Conservation (phyloP, 2,113 vertebrate species). For the Poeciliopsis occidentalis region DNA sequence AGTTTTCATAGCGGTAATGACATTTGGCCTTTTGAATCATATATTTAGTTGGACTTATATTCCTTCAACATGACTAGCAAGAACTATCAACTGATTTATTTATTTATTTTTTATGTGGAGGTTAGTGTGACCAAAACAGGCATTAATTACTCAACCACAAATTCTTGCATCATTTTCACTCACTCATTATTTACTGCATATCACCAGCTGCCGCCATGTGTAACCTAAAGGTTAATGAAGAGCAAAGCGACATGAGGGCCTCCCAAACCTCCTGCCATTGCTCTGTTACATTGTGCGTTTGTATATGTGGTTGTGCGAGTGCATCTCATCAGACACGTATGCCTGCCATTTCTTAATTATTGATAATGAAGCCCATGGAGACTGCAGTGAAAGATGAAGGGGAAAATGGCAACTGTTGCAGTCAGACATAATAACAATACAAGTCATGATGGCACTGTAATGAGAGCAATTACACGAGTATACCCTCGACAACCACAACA, state of each 20-base stretch:
- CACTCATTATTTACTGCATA: conserved; percentile 62
- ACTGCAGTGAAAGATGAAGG: conserved; percentile 61
- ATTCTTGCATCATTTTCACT: conserved; percentile 41
- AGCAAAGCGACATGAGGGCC: conserved; percentile 50
- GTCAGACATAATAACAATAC: conserved; percentile 68
- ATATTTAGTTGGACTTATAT: conserved; percentile 40
- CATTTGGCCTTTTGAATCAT: too few species aligned
- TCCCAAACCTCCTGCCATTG: conserved; percentile 44
- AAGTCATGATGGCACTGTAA: conserved; percentile 58
- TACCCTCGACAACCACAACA: conserved; percentile 57
- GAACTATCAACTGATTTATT: conserved; percentile 35
- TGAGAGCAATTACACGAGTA: conserved; percentile 61
- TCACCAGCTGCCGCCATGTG: conserved; percentile 63
- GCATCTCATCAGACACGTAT: conserved; percentile 51
- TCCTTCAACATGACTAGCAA: conserved; percentile 19
- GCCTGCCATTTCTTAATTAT: conserved; percentile 79
- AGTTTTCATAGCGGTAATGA: too few species aligned
- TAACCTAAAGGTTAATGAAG: conserved; percentile 73
- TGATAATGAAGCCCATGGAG: conserved; percentile 76
- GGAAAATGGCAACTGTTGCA: conserved; percentile 68
- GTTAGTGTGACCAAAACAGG: conserved; percentile 44
- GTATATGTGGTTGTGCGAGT: conserved; percentile 8
- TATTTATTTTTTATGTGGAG: background rate
- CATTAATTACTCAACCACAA: conserved; percentile 55
- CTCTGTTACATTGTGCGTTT: conserved; percentile 15